Evolutionary conservation across 2,113 vertebrate genomes (phyloP).

Genomic region (zebrafish (Danio rerio)): GRCz12tu NC_133183.1:12120501-12121000

Average conservation of each 20-base stretch:
- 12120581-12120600: constrained; percentile 70
- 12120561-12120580: constrained; percentile 70
- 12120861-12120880: background rate
- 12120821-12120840: background rate
- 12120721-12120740: constrained; percentile 11
- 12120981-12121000: constrained; percentile 30
- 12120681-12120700: constrained; percentile 47
- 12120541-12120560: constrained; percentile 58
- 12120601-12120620: constrained; percentile 72
- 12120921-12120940: constrained; percentile 13
- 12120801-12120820: constrained; percentile 12
- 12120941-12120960: constrained; percentile 5
- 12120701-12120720: background rate
- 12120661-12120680: constrained; percentile 55
- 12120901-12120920: constrained; percentile 13
- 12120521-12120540: constrained; percentile 56
- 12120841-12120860: background rate
- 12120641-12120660: constrained; percentile 56
- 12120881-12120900: background rate
- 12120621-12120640: constrained; percentile 66
- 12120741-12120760: constrained; percentile 13
- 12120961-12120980: constrained; percentile 1
- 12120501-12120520: constrained; percentile 60
- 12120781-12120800: constrained; percentile 22
- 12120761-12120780: background rate